phyloP scores from a whole-genome alignment of 2,797 vertebrate genomes.

The Lutjanus campechanus region DNA sequence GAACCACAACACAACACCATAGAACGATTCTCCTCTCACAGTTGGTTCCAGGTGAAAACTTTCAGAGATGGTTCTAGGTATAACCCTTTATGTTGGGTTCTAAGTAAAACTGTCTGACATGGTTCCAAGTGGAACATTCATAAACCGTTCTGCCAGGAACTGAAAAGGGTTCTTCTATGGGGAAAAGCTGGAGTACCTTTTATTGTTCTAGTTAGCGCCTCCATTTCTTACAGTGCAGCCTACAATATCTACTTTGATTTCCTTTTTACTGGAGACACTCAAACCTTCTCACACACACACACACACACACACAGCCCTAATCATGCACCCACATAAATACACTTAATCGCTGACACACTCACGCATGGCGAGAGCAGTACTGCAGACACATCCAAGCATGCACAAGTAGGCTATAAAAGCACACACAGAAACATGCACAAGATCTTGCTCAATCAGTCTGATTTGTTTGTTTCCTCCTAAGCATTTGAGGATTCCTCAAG shows the following conservation, averaged over 20 bases:
- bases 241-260: constrained; percentile 68
- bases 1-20: too few species aligned
- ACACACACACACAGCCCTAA: constrained; percentile 56
- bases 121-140: too few species aligned
- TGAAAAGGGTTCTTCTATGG: too few species aligned
- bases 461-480: constrained; percentile 89
- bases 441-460: constrained; percentile 87
- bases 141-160: too few species aligned
- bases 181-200: too few species aligned
- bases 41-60: too few species aligned
- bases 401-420: constrained; percentile 80
- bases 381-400: constrained; percentile 76
- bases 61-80: too few species aligned
- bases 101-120: too few species aligned
- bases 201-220: too few species aligned
- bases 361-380: constrained; percentile 68
- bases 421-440: constrained; percentile 76
- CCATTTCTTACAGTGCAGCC: constrained; percentile 13
- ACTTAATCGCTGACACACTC: constrained; percentile 78
- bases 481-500: constrained; percentile 84
- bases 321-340: constrained; percentile 79
- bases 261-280: constrained; percentile 64
- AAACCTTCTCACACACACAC: constrained; percentile 47
- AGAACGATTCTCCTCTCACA: too few species aligned
- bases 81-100: too few species aligned